Base-by-base conservation (phyloP, 2,888 invertebrate species). In the Crossocerus cetratus region DNA sequence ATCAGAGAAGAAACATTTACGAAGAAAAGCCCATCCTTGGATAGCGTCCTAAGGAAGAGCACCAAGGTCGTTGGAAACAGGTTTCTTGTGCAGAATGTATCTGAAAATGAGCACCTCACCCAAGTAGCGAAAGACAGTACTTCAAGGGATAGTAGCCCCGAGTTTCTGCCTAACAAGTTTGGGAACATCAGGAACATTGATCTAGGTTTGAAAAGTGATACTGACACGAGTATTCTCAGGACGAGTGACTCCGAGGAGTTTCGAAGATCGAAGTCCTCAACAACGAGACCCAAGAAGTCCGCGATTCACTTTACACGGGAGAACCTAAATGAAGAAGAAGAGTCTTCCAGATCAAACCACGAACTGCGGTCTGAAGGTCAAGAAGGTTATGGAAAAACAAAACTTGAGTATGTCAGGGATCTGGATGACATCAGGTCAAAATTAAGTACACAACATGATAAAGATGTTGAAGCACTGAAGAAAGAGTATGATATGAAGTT, bases 401-500 rank as follows among this genome's bases (percentile, higher is more conserved):
- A 79, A 55, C 61, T 91, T 90, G 32, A 91, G 90, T 56, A 93
- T 92, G 20, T 89, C 91, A 32, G 91, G 92, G 91, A 92, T 92
- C 81, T 90, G 92, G 49, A 91, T 2, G 87, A 89, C 21, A 82
- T 86, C 2, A 91, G 89, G 49, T 82, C 56, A 2, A 72, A 70
- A 57, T 65, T 86, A 68, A 85, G 86, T 69, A 84, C 82, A 20
- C 88, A 89, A 54, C 88, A 90, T 14, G 91, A 92, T 84, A 92
- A 91, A 68, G 93, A 92, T 86, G 89, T 93, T 76, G 91, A 93
- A 80, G 85, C 89, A 77, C 89, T 93, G 60, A 92, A 92, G 81
- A 91, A 92, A 75, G 93, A 93, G 63, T 91, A 93, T 83, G 91
- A 93, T 72, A 91, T 91, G 70, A 91, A 91, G 80, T 78, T 92